Evolutionary conservation across 2,888 invertebrate genomes (phyloP).

Genomic region (Lasioglossum figueresi): DNA sequence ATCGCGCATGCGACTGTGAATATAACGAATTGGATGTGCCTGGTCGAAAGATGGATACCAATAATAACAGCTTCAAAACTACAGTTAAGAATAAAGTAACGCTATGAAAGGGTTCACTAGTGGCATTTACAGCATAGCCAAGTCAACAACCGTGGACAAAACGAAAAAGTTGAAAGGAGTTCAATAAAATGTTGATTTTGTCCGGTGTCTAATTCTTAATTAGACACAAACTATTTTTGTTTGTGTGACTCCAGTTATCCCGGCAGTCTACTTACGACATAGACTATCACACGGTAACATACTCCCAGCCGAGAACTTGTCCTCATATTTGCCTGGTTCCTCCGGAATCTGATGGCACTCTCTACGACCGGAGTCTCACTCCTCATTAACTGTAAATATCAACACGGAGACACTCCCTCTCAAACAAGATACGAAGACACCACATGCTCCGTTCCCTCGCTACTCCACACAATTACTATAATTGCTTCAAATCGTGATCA

Average conservation of each 20-base stretch:
- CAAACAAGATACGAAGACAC: constrained; percentile 4
- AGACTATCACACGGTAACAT: not conserved
- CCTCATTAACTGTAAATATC: constrained; percentile 20
- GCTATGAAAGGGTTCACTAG: not conserved
- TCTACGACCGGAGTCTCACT: constrained; percentile 8
- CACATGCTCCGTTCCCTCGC: not conserved
- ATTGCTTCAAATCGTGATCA: constrained; percentile 17
- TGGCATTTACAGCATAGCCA: not conserved
- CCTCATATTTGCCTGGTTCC: constrained; percentile 6
- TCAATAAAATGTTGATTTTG: not conserved
- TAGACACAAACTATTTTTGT: not conserved
- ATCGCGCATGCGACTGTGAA: no score
- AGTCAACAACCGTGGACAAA: not conserved
- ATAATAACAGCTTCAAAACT: not conserved
- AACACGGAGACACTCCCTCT: constrained; percentile 7
- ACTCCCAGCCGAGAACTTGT: not conserved
- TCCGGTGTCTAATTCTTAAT: not conserved
- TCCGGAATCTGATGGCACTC: not conserved
- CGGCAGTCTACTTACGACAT: not conserved
- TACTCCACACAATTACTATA: constrained; percentile 17
- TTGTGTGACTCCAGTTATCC: not conserved
- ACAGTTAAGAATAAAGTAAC: not conserved
- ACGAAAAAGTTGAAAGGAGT: not conserved
- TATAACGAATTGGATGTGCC: no score
- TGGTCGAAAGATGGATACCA: not conserved